A percentile compares a stretch with the other conserved stretches of the same genome.
Conservation (phyloP, 2,797 vertebrate species). For the Sarcophilus harrisii region DNA sequence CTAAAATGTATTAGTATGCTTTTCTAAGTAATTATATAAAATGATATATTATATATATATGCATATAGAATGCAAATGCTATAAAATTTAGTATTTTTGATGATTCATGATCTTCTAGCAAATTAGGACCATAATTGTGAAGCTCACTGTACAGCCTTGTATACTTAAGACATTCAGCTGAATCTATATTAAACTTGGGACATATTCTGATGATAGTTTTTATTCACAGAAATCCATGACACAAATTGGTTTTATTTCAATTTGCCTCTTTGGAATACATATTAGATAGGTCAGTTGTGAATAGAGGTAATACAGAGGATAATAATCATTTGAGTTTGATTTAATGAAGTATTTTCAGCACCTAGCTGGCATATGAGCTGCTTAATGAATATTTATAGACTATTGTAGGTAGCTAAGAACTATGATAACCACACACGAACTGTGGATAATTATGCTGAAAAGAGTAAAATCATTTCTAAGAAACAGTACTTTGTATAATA, state of each 20-base stretch:
- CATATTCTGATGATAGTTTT: background rate
- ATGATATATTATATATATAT: background rate
- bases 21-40: background rate
- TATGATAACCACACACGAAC: background rate
- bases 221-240: conserved; percentile 12
- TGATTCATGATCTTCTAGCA: background rate
- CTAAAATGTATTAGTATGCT: background rate
- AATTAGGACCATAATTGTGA: conserved; percentile 13
- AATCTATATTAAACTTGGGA: background rate
- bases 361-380: background rate
- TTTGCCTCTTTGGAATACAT: background rate
- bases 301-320: background rate
- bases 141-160: background rate
- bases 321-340: background rate
- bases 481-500: background rate
- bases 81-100: background rate
- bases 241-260: background rate
- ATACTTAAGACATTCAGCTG: background rate
- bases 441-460: background rate
- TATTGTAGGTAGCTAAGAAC: background rate
- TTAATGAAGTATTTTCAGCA: background rate
- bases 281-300: background rate
- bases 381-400: background rate
- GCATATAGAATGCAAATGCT: background rate
- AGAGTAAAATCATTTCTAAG: background rate